phyloP scores from a whole-genome alignment of 2,113 vertebrate genomes.

The Pelobates fuscus region DNA sequence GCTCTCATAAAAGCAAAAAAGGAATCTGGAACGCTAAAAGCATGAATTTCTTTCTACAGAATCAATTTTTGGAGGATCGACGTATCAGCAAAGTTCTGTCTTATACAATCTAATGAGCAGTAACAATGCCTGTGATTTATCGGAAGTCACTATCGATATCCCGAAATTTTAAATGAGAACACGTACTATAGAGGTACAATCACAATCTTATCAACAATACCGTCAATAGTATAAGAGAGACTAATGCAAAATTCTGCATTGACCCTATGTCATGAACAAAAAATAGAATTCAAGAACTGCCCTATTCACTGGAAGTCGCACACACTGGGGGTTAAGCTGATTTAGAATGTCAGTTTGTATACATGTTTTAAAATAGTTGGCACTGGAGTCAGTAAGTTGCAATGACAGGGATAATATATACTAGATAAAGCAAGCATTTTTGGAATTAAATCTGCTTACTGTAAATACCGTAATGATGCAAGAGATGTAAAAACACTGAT shows the following conservation, averaged over 20 bases:
- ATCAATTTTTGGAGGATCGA: slow-evolving; percentile 4
- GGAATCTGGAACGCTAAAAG: not conserved
- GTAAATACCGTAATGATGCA: not conserved
- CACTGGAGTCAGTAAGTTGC: not conserved
- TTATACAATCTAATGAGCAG: slow-evolving; percentile 37
- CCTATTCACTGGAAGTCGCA: too few relatives aligned
- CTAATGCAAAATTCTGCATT: not conserved
- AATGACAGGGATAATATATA: not conserved
- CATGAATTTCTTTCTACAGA: not conserved
- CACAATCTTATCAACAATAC: not conserved
- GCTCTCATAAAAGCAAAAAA: not conserved
- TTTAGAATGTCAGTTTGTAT: not conserved
- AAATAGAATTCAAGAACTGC: not conserved
- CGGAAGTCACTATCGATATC: slow-evolving; percentile 3
- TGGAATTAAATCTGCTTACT: not conserved
- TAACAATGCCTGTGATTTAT: slow-evolving; percentile 8
- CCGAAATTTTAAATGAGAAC: slow-evolving; percentile 15
- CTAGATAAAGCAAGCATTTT: not conserved
- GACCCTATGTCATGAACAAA: not conserved
- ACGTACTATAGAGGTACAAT: not conserved
- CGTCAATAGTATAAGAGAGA: not conserved
- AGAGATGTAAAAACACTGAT: not conserved
- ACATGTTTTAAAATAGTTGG: not conserved
- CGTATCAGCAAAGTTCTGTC: slow-evolving; percentile 30
- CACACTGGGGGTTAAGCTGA: not conserved